Evolutionary conservation across 2,888 invertebrate genomes (phyloP), one percentile per base, ranked within the genome.

Genomic region (Chaetogeoica ovagalla): DNA sequence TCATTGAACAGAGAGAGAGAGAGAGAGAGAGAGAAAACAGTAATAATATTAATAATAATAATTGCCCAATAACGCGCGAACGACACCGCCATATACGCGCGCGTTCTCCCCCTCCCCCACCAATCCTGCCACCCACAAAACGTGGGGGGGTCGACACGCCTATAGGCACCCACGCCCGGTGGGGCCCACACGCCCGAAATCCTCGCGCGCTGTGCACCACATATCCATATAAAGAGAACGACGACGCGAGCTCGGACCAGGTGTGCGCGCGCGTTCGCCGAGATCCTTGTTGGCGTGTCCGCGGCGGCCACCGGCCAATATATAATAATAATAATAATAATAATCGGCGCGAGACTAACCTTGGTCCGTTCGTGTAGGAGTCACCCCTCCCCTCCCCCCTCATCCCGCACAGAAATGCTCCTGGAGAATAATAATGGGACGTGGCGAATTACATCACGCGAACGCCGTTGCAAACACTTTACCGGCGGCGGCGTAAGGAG

Each of bases 191-290:
- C 79, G 70, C 62, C 39, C 52, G 43, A 79, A 79, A 79, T 71
- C 71, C 57, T 71, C 70, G 43, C 76, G 52, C 39, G 39, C 52
- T 7, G 70, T 79, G 79, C 79, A 79, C 79, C 79, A 79, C 71
- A 79, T 79, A 79, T 71, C 79, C 79, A 71, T 79, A 79, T 79
- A 79, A 70, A 70, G 79, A 65, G 30, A 23, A 21, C 21, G n/a
- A n/a, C n/a, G n/a, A 37, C 57, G 37, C 37, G 39, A n/a, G 55
- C 52, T 23, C 39, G 71, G 30, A 30, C 79, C 79, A 71, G 71
- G 79, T 79, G 79, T 55, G 70, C 23, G 19, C 23, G 39, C 21
- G 79, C 63, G 70, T 39, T 21, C 23, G 39, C 21, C 43, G 71
- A 65, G 71, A 65, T 79, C 79, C 79, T 79, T 79, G 79, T 79